A percentile compares a stretch with the other conserved stretches of the same genome.
Evolutionary conservation across 2,113 vertebrate species (phyloP).

Genomic region (Sardina pilchardus): DNA sequence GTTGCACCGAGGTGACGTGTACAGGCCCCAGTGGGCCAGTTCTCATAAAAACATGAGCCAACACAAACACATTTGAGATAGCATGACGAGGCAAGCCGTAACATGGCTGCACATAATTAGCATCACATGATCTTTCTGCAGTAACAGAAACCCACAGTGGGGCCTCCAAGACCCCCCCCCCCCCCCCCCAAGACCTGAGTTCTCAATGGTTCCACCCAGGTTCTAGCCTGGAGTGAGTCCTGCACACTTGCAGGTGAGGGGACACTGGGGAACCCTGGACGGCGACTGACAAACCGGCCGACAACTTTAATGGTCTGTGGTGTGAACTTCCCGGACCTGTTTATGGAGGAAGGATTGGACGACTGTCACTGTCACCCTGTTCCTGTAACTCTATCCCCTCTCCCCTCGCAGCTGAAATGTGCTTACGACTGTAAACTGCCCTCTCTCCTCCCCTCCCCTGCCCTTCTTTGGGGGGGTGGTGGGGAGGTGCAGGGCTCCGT

Average conservation of each 20-base stretch:
- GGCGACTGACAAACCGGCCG: not conserved
- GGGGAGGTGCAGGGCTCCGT: conserved; percentile 9
- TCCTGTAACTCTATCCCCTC: conserved; percentile 62
- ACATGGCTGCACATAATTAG: not conserved
- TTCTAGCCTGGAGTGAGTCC: not conserved
- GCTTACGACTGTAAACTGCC: conserved; percentile 65
- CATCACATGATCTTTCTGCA: not conserved
- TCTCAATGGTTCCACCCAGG: too few relatives aligned
- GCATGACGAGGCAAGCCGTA: not conserved
- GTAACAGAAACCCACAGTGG: not conserved
- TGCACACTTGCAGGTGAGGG: not conserved
- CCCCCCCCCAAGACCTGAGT: not conserved
- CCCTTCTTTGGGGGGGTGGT: conserved; percentile 50
- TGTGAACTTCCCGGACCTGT: conserved; percentile 50
- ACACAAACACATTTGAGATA: not conserved
- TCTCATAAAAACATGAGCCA: not conserved
- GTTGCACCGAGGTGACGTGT: not conserved
- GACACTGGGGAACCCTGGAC: not conserved
- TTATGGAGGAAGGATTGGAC: conserved; percentile 55
- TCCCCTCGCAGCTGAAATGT: conserved; percentile 62
- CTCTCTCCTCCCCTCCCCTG: conserved; percentile 51
- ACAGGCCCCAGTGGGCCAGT: not conserved
- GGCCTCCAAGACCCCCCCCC: too few relatives aligned
- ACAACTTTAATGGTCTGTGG: conserved; percentile 49
- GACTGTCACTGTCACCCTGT: conserved; percentile 46